Evolutionary conservation across 2,113 vertebrate genomes (phyloP).

Genomic region (Myotis yumanensis): DNA sequence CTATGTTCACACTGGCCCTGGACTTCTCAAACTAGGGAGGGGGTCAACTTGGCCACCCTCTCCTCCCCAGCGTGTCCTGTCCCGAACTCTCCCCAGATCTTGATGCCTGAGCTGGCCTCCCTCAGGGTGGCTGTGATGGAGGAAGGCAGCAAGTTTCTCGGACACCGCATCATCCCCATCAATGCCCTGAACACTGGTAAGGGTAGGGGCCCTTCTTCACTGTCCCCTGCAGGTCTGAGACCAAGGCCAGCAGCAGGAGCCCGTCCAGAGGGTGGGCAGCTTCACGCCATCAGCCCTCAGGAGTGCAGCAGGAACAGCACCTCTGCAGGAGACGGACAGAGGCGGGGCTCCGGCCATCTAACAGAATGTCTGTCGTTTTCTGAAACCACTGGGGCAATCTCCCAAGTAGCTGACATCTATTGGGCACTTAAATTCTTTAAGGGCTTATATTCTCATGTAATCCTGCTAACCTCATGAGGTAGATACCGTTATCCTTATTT

Average conservation of each 20-base stretch:
- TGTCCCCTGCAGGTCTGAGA: neutral
- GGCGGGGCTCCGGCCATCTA: neutral
- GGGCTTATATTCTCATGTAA: neutral
- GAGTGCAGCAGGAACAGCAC: neutral
- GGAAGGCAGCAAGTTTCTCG: slow-evolving; percentile 96
- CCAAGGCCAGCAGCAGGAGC: neutral
- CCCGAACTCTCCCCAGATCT: slow-evolving; percentile 86
- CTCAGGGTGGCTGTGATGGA: slow-evolving; percentile 93
- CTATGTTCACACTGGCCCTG: neutral
- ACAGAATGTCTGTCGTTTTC: slow-evolving; percentile 20
- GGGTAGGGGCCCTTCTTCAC: neutral
- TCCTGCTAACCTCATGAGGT: neutral
- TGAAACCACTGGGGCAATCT: neutral
- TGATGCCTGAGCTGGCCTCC: slow-evolving; percentile 94
- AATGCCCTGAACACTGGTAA: slow-evolving; percentile 93
- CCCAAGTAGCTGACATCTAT: neutral
- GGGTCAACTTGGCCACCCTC: neutral
- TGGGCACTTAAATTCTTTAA: neutral
- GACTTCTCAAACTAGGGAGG: neutral
- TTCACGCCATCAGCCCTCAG: neutral
- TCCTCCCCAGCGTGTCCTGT: neutral
- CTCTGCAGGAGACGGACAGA: neutral
- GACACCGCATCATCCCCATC: slow-evolving; percentile 94
- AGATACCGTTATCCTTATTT: neutral
- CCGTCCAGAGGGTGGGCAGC: neutral